Evolutionary conservation across 1,140 invertebrate genomes (phyloP), one percentile per base, ranked within the genome.

Genomic region (Aphaenogaster rudis): DNA sequence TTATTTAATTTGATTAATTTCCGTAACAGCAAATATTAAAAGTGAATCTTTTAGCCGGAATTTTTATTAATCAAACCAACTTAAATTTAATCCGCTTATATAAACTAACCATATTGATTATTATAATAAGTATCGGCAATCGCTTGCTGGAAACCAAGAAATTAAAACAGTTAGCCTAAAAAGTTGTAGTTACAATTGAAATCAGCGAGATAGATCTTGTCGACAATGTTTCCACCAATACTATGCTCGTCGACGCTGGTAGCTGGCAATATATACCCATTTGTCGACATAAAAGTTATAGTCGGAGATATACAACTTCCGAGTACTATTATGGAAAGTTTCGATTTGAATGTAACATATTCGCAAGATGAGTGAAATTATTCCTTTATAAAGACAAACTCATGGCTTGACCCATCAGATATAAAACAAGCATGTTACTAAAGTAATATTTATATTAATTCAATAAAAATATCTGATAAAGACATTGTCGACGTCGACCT

Each of bases 101-200:
- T n/a, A 39, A 82, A 57, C 13, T 74, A 48, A 28, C 15, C 52
- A 45, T 61, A 50, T 74, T 15, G 61, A 72, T 59, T 45, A 28
- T 72, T 33, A 76, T 39, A 42, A 36, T 54, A 57, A 81, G 7
- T 71, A 72, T 72, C 42, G 45, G 59, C 45, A 74, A 48, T 21
- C 54, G 48, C 8, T 61, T 72, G 52, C 39, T 50, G 39, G 8
- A 52, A 36, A 61, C 36, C 15, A 84, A 84, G 42, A 61, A 84
- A 84, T 42, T 84, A 76, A 57, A 21, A 71, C 50, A n/a, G 9
- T 61, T 42, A 57, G 28, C 7, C 45, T 84, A 84, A 82, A 9
- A 48, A 74, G n/a, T 88, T 80, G 59, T 1, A 45, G 28, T 79
- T 79, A 79, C 42, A 42, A 66, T 48, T 7, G 21, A 82, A 82